phyloP scores from a whole-genome alignment of 2,797 vertebrate genomes.

The Syngnathus rostellatus region DNA sequence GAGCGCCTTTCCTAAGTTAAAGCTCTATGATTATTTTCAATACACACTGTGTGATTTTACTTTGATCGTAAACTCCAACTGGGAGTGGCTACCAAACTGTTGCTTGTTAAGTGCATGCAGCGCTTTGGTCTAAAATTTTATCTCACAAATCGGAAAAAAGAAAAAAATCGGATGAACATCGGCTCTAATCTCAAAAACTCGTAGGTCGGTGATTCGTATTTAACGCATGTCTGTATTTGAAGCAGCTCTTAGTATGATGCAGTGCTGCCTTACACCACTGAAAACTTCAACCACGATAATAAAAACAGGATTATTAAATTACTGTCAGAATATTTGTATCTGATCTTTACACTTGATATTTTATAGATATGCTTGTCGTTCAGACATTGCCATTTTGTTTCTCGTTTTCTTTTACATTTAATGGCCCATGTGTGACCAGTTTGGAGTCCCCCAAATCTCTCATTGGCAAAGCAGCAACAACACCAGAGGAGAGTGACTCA shows the following conservation, averaged over 20 bases:
- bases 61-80: neutral
- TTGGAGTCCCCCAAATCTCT: neutral
- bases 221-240: neutral
- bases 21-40: neutral
- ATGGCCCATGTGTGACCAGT: constrained; percentile 9
- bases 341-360: neutral
- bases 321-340: neutral
- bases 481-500: constrained; percentile 23
- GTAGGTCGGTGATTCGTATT: neutral
- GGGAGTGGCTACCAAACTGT: neutral
- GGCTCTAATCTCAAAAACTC: no score
- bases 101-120: no score
- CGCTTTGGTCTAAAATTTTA: no score
- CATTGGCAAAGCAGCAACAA: constrained; percentile 19
- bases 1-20: neutral
- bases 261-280: neutral
- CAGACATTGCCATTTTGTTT: neutral
- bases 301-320: neutral
- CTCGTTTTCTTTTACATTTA: constrained; percentile 4
- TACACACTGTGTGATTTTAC: neutral
- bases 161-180: no score
- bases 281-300: neutral
- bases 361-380: constrained; percentile 5
- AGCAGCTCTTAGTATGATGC: neutral
- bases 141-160: no score